A percentile compares a stretch with the other conserved stretches of the same genome.
phyloP scores from a whole-genome alignment of 2,888 invertebrate genomes.

The Agrilus biguttatus region DNA sequence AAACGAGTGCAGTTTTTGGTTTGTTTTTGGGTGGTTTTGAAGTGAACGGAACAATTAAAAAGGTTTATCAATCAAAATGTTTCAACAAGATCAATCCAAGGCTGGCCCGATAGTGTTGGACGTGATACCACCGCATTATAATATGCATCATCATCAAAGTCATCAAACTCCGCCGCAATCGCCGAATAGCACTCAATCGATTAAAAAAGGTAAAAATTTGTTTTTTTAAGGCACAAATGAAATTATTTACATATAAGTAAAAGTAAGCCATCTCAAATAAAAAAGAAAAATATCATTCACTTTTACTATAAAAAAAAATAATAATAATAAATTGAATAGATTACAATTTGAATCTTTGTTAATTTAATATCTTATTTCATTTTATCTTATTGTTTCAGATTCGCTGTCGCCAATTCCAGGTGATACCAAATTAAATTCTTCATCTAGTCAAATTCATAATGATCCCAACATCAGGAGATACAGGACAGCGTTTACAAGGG shows the following conservation, averaged over 20 bases:
- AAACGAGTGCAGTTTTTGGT: not conserved
- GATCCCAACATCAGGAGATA: slow-evolving; percentile 73
- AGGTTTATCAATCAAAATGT: slow-evolving; percentile 10
- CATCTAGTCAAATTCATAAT: slow-evolving; percentile 15
- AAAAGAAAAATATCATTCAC: no score
- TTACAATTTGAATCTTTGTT: no score
- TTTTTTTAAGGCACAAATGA: not conserved
- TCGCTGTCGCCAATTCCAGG: slow-evolving; percentile 28
- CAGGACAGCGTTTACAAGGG: slow-evolving; percentile 92
- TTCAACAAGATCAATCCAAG: slow-evolving; percentile 24
- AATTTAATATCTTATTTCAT: no score
- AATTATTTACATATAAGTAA: not conserved
- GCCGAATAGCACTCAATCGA: slow-evolving; percentile 29
- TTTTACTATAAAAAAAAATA: no score
- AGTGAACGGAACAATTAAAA: not conserved
- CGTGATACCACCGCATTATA: slow-evolving; percentile 41
- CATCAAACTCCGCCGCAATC: slow-evolving; percentile 33
- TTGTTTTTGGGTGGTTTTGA: not conserved
- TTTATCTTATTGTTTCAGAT: slow-evolving; percentile 25
- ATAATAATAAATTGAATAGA: no score
- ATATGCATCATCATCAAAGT: slow-evolving; percentile 21
- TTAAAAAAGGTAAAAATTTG: slow-evolving; percentile 28
- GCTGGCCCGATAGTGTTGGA: slow-evolving; percentile 41
- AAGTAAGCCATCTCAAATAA: no score
- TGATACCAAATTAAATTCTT: slow-evolving; percentile 13